Percentiles rank a stretch among this genome's conserved stretches.
phyloP scores from a whole-genome alignment of 2,797 vertebrate genomes.

The Onychomys torridus region DNA sequence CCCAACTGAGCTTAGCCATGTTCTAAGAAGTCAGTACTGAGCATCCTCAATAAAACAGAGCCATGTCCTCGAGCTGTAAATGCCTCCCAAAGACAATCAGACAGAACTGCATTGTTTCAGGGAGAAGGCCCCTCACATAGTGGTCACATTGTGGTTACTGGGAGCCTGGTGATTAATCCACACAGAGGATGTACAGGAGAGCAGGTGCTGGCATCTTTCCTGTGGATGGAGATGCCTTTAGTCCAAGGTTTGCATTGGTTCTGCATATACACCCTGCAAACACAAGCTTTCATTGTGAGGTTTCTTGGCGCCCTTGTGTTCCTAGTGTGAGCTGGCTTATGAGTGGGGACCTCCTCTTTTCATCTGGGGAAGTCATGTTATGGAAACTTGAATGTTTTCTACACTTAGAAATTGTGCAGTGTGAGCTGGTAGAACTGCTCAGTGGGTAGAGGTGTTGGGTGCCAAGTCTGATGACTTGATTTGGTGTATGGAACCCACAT shows the following conservation, averaged over 20 bases:
- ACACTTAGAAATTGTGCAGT: background rate
- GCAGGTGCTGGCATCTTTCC: constrained; percentile 83
- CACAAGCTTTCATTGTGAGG: constrained; percentile 64
- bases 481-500: background rate
- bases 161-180: constrained; percentile 84
- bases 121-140: constrained; percentile 87
- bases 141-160: constrained; percentile 88
- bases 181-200: constrained; percentile 87
- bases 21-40: constrained; percentile 78
- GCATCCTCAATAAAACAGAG: constrained; percentile 82
- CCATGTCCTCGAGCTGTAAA: constrained; percentile 89
- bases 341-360: constrained; percentile 1
- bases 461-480: background rate
- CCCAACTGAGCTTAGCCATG: constrained; percentile 84
- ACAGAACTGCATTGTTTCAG: constrained; percentile 92
- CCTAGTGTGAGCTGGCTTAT: constrained; percentile 38
- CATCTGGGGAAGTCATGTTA: background rate
- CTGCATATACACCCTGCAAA: background rate
- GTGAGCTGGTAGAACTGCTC: background rate
- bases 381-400: constrained; percentile 20
- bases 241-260: background rate
- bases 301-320: background rate
- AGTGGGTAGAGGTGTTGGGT: background rate
- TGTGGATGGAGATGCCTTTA: background rate
- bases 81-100: constrained; percentile 86